Evolutionary conservation across 1,140 invertebrate species (phyloP), one percentile per base, ranked within the genome.

Genomic region (Drosophila littoralis): DNA sequence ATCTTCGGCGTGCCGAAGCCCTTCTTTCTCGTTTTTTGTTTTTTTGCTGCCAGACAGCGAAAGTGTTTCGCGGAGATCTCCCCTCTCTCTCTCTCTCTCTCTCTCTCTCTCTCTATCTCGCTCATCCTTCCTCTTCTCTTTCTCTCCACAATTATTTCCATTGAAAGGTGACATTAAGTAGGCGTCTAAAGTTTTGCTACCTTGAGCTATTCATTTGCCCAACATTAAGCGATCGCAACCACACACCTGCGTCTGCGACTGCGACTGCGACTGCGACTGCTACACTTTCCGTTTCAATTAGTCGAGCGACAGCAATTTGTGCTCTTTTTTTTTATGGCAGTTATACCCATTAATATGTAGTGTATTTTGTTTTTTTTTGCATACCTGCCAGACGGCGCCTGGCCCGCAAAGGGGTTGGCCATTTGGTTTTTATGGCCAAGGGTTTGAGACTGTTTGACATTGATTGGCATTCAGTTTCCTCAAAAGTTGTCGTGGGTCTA

Each of bases 111-210:
- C 4, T 28, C 22, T 28, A 3, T 28, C 22, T 22, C 22, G 2
- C 22, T 22, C 22, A 17, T 17, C 17, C 17, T 1, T 17, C 17
- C 1, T 1, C 17, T 1, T 22, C 22, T 22, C 22, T 22, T 0
- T 22, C 22, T 22, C 22, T 22, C 2, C 0, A 33, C 9, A 7
- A 58, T 54, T 67, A 50, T 69, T 88, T 88, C 83, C 46, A 77
- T 33, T 55, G 83, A 88, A 88, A 59, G 54, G 68, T 48, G 74
- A 67, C 69, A 89, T 83, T 88, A 80, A 64, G 84, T 89, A 75
- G 82, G 82, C 69, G 71, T 59, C 77, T 2, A 22, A 3, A 22
- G 22, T 22, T 22, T 22, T 0, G 22, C 22, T 3, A 57, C 67
- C 66, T 70, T 63, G 66, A 45, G 22, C 42, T 5, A 52, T 15